These are phyloP conservation scores for Tachuris rubrigastra DNA, from an alignment of 2,113 vertebrate genomes.

Conservation along the genomic window DNA sequence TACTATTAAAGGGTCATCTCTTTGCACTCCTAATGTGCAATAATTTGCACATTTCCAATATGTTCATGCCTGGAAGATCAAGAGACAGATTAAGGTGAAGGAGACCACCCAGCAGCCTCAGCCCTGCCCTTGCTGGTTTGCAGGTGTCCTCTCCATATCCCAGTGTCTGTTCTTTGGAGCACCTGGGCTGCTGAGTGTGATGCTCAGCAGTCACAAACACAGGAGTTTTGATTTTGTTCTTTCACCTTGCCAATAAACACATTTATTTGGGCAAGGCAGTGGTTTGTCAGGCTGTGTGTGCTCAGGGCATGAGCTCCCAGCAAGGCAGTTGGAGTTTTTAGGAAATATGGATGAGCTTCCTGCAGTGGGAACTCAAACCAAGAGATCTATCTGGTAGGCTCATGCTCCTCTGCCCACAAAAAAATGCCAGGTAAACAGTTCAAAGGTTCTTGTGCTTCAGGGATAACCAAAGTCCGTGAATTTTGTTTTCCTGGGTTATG, in stretches of 20 bases:
- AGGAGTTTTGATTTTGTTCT: not conserved
- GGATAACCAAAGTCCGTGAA: not conserved
- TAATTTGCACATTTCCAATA: not conserved
- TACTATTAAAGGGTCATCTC: not conserved
- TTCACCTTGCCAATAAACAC: not conserved
- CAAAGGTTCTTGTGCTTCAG: not conserved
- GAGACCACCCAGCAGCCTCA: not conserved
- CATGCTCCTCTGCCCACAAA: not conserved
- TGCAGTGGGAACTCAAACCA: not conserved
- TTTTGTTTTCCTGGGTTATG: not conserved
- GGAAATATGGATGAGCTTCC: not conserved
- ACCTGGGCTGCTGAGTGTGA: not conserved
- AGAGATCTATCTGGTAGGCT: not conserved
- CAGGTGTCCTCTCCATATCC: not conserved
- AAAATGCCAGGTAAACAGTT: not conserved
- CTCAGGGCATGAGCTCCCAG: not conserved
- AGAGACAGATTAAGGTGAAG: not conserved
- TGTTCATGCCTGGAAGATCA: not conserved
- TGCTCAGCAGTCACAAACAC: not conserved
- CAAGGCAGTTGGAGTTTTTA: accelerated
- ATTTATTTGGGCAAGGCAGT: accelerated
- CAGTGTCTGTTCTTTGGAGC: accelerated
- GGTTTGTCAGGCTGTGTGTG: not conserved
- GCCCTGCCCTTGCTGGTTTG: not conserved
- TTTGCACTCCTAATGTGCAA: not conserved